Evolutionary conservation across 2,113 vertebrate genomes (phyloP).

Genomic region (Pedetes capensis): DNA sequence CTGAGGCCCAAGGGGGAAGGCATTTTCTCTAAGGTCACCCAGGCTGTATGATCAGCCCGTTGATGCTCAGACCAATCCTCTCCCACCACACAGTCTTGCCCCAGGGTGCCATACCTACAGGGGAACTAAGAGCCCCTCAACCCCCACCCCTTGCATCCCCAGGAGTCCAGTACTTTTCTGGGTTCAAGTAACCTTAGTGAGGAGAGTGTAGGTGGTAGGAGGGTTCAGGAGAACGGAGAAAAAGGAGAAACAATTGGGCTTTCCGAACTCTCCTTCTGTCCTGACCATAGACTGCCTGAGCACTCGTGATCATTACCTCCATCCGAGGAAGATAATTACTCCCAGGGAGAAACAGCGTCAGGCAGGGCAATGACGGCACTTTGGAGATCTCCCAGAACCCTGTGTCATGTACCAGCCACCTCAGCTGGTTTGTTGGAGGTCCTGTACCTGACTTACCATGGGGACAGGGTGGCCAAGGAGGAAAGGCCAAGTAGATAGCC

Average conservation of each 20-base stretch:
- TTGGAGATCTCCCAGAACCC: neutral
- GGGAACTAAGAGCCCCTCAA: neutral
- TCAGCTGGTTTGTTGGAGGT: neutral
- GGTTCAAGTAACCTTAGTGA: neutral
- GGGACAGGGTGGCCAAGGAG: conserved; percentile 40
- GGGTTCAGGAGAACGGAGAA: neutral
- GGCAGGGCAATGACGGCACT: neutral
- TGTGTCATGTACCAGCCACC: neutral
- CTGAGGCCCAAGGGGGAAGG: neutral
- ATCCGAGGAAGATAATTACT: conserved; percentile 72
- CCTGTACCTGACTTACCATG: conserved; percentile 21
- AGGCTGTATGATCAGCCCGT: neutral
- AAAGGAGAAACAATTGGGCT: neutral
- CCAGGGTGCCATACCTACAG: neutral
- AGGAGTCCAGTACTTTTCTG: neutral
- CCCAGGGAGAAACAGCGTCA: conserved; percentile 16
- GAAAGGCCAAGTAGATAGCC: neutral
- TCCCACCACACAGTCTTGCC: neutral
- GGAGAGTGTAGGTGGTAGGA: neutral
- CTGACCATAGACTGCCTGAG: neutral
- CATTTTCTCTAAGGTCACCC: neutral
- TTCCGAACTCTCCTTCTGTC: neutral
- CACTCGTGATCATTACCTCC: conserved; percentile 57
- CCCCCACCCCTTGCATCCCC: neutral
- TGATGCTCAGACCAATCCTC: neutral